Evolutionary conservation across 2,888 invertebrate genomes (phyloP), one percentile per base, ranked within the genome.

Genomic region (Formica aserva): DNA sequence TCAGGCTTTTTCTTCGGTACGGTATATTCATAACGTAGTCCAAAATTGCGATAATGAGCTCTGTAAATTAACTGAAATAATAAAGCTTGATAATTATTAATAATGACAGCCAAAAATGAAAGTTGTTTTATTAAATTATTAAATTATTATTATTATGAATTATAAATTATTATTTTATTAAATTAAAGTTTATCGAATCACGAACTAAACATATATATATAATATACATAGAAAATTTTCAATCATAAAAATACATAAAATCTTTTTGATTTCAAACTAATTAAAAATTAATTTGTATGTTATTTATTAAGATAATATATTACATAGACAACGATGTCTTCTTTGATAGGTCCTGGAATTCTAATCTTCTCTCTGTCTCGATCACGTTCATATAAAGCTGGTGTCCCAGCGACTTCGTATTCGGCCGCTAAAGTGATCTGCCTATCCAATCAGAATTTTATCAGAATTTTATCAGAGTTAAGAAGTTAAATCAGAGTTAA

Each of bases 11-110:
- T 95, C 89, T 96, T 96, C 62, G 96, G 96, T 88, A 97, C 96
- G 0, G 97, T 98, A 95, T 98, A 98, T 94, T 98, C 97, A 95
- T 97, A 98, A 90, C 96, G 96, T 52, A 98, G 96, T 71, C 98
- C 98, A 0, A 97, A 97, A 94, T 98, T 98, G 87, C 96, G 96
- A 90, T 96, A 96, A 89, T 96, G 96, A 57, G 93, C 93, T 86
- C 94, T 91, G 82, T 92, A 93, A 87, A 94, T 94, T 74, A 94
- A 86, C 94, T 94, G 85, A 82, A 82, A 83, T 11, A 71, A 84
- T 78, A 62, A 76, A 52, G 83, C 66, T 57, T 22, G 60, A 74
- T 45, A 45, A 48, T 85, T 87, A 89, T 81, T 88, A 71, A 41
- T 83, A 45, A 88, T 18, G 77, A 78, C 29, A 3, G 5, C 45